Conservation (phyloP, 2,113 vertebrate genomes). For the Ancistrus triradiatus region DNA sequence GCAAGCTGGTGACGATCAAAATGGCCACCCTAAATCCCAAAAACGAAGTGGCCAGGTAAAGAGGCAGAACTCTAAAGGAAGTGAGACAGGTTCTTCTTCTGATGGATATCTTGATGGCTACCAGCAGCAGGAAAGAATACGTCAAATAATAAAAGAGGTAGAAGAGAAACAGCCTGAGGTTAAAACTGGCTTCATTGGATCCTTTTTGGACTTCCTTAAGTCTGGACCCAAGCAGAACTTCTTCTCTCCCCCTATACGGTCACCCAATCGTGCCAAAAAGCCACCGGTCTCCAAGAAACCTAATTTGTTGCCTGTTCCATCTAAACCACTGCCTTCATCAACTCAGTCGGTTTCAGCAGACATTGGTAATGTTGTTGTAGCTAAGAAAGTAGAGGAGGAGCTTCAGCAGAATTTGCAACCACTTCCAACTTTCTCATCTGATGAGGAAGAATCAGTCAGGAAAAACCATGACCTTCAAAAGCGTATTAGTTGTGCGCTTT, state of each 20-base stretch:
- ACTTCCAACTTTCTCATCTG: slow-evolving; percentile 89
- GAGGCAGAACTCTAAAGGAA: slow-evolving; percentile 79
- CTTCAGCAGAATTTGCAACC: slow-evolving; percentile 87
- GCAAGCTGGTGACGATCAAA: slow-evolving; percentile 73
- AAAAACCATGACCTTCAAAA: slow-evolving; percentile 87
- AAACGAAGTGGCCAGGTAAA: slow-evolving; percentile 81
- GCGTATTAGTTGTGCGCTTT: slow-evolving; percentile 81
- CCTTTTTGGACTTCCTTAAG: slow-evolving; percentile 96
- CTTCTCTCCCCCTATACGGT: slow-evolving; percentile 82
- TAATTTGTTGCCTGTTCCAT: slow-evolving; percentile 60
- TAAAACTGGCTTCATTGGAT: slow-evolving; percentile 95
- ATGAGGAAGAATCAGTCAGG: slow-evolving; percentile 88
- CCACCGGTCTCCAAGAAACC: slow-evolving; percentile 71
- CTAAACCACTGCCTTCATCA: slow-evolving; percentile 64
- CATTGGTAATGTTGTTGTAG: slow-evolving; percentile 59
- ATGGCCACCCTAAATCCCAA: slow-evolving; percentile 65
- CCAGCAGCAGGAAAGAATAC: slow-evolving; percentile 93
- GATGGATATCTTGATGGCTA: slow-evolving; percentile 81
- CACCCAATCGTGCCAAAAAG: slow-evolving; percentile 80
- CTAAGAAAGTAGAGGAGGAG: slow-evolving; percentile 81
- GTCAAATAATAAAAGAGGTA: slow-evolving; percentile 95
- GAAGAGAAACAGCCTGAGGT: slow-evolving; percentile 98
- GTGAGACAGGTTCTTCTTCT: slow-evolving; percentile 73
- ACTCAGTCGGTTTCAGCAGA: slow-evolving; percentile 63
- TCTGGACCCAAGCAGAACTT: slow-evolving; percentile 93